Evolutionary conservation across 2,797 vertebrate genomes (phyloP), one percentile per base, ranked within the genome.

Genomic region (Poeciliopsis paucimaculata): DNA sequence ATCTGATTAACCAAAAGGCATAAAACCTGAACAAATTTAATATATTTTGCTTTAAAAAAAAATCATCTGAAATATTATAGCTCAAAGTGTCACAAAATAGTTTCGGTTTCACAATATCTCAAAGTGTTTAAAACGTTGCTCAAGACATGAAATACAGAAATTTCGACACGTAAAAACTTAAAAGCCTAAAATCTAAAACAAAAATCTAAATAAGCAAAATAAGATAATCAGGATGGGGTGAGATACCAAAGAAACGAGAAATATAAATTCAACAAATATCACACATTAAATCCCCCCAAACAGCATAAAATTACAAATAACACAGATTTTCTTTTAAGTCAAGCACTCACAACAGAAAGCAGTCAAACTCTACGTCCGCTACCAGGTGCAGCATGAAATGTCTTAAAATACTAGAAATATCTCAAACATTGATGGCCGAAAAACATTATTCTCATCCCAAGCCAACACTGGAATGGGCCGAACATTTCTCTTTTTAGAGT

Each of bases 381-480:
- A 80, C 64, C 71, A 86, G 41, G 73, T 34, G 72, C 74, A 77
- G 49, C 41, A 53, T 68, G 23, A 83, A 85, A 75, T 77, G 53
- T 75, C 80, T 72, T 7, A 60, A 81, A 81, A 76, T n/a, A n/a
- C 49, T 47, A 68, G 18, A 78, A 79, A 81, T 23, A 72, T 73
- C 64, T 26, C 76, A 16, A 71, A n/a, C 36, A 20, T 71, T 23
- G 49, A 26, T 5, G 1, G 5, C 20, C 4, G 16, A 39, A 12
- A n/a, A 47, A 39, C 71, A 43, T 79, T 16, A 46, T 20, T 16
- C 41, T 28, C 28, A 5, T 71, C 41, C 36, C 66, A 8, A 28
- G 26, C 68, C 68, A 71, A 6, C 23, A 70, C 66, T 43, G 12
- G 13, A 43, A 16, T 39, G 36, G 34, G 34, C 20, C 23, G 34